Evolutionary conservation across 2,797 vertebrate genomes (phyloP).

Genomic region (Crax fasciolata): DNA sequence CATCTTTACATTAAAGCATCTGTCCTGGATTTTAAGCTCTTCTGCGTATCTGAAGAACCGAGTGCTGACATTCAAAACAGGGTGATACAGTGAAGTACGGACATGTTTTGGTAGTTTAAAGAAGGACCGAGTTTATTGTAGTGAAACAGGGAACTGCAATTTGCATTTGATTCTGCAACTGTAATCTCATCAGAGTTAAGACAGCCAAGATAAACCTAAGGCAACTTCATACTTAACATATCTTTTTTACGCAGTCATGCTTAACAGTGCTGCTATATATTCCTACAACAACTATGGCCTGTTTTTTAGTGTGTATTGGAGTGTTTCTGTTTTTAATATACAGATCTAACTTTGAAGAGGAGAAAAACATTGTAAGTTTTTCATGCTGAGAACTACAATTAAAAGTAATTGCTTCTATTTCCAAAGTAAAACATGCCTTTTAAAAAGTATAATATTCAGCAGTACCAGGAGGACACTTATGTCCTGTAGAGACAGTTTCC

Average conservation of each 20-base stretch:
- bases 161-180: conserved; percentile 44
- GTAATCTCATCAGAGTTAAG: conserved; percentile 42
- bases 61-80: background rate
- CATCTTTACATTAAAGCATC: background rate
- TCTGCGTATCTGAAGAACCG: background rate
- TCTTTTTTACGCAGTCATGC: conserved; percentile 11
- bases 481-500: background rate
- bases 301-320: background rate
- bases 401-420: conserved; percentile 67
- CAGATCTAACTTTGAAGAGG: conserved; percentile 37
- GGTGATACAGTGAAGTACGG: background rate
- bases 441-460: conserved; percentile 7
- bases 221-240: background rate
- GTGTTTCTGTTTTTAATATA: conserved; percentile 45
- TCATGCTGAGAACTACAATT: conserved; percentile 67
- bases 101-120: conserved; percentile 21
- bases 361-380: conserved; percentile 24
- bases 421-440: conserved; percentile 44
- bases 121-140: background rate
- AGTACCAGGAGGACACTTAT: background rate
- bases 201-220: conserved; percentile 28
- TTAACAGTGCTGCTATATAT: background rate
- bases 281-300: conserved; percentile 8
- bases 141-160: background rate
- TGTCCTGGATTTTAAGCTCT: background rate